A percentile compares a stretch with the other conserved stretches of the same genome.
Conservation (phyloP, 2,888 invertebrate species). For the Molanna angustata region DNA sequence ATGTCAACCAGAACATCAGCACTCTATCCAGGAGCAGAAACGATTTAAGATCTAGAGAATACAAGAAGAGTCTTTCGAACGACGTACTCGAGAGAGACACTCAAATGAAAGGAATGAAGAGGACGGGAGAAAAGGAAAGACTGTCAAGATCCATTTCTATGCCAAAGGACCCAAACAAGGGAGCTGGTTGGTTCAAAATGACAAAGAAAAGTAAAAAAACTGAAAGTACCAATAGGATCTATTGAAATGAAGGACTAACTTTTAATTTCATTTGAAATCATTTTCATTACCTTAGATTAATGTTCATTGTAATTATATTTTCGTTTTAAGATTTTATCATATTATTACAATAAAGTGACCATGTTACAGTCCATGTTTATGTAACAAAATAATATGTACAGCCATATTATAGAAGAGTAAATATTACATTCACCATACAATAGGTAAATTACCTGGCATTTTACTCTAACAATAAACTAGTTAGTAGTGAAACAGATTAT, state of each 20-base stretch:
- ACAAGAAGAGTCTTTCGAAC: constrained; percentile 59
- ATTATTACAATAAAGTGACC: no score
- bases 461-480: no score
- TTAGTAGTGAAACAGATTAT: no score
- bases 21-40: constrained; percentile 48
- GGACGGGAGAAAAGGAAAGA: constrained; percentile 45
- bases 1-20: constrained; percentile 24
- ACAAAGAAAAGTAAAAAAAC: constrained; percentile 51
- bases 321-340: no score
- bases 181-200: constrained; percentile 71
- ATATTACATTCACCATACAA: no score
- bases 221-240: constrained; percentile 29
- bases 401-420: no score
- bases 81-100: constrained; percentile 58
- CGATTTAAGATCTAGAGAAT: constrained; percentile 44
- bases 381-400: no score
- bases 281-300: no score
- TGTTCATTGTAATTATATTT: no score
- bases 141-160: constrained; percentile 67
- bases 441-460: no score
- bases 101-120: constrained; percentile 35
- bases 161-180: constrained; percentile 68
- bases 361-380: no score
- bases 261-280: no score
- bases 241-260: constrained; percentile 21